A percentile compares a stretch with the other conserved stretches of the same genome.
Evolutionary conservation across 2,888 invertebrate species (phyloP).

Genomic region (Thelaira solivaga): DNA sequence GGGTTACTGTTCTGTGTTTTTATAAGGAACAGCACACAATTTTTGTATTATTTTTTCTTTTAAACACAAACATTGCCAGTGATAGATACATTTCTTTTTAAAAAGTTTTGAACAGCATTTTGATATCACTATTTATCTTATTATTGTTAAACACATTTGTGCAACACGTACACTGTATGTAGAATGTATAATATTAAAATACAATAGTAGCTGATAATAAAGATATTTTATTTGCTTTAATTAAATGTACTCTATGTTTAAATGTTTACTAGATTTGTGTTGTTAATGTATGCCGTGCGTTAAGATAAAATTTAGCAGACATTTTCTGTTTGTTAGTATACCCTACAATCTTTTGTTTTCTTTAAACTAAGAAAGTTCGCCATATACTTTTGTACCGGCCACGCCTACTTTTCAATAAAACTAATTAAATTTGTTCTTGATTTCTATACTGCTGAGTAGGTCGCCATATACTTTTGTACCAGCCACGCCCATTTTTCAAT

Average conservation of each 20-base stretch:
- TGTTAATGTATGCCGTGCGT: not conserved
- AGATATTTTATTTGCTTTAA: conserved; percentile 54
- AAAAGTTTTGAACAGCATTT: not conserved
- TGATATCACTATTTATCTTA: not conserved
- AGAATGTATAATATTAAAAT: conserved; percentile 22
- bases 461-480: no score
- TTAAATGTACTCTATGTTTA: conserved; percentile 56
- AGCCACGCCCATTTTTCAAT: no score
- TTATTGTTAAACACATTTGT: conserved; percentile 45
- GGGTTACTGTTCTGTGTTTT: no score
- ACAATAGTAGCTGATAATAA: conserved; percentile 35
- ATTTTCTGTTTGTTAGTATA: no score
- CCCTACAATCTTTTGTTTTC: no score
- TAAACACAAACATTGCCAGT: not conserved
- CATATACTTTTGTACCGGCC: no score
- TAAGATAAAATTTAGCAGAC: not conserved
- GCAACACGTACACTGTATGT: not conserved
- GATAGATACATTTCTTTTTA: not conserved
- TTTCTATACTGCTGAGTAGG: no score
- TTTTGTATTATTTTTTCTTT: no score
- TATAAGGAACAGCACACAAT: no score
- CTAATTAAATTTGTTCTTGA: no score
- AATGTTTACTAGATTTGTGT: conserved; percentile 51
- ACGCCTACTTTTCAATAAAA: no score
- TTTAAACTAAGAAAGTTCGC: no score